Evolutionary conservation across 2,797 vertebrate species (phyloP).

Genomic region (Enteromius paludinosus): DNA sequence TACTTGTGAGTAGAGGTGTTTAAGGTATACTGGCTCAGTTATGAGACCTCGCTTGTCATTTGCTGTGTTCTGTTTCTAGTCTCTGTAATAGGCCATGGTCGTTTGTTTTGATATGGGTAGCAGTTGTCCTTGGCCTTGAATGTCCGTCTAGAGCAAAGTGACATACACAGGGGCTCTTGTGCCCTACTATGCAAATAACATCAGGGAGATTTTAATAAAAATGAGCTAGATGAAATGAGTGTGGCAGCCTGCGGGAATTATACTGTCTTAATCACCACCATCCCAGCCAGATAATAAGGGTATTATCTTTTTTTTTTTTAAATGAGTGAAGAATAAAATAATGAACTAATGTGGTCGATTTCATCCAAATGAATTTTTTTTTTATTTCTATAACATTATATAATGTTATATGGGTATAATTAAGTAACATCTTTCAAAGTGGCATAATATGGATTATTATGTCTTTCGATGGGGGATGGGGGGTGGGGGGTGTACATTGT

Average conservation of each 20-base stretch:
- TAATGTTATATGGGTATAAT: constrained; percentile 1
- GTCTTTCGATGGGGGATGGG: too few species aligned
- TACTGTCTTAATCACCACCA: constrained; percentile 72
- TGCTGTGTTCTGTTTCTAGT: constrained; percentile 13
- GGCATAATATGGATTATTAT: constrained; percentile 18
- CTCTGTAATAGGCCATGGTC: constrained; percentile 15
- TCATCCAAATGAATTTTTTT: constrained; percentile 69
- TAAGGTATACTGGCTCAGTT: not conserved
- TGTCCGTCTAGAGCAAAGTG: constrained; percentile 5
- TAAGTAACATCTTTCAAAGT: constrained; percentile 30
- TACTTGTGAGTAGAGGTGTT: not conserved
- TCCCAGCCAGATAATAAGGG: constrained; percentile 72
- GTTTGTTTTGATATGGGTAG: constrained; percentile 2
- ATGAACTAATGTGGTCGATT: constrained; percentile 77
- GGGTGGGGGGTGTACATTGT: too few species aligned
- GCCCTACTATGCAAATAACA: constrained; percentile 34
- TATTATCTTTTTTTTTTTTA: constrained; percentile 13
- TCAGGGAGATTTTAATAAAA: constrained; percentile 49
- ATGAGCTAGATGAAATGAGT: constrained; percentile 44
- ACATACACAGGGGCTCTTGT: constrained; percentile 9
- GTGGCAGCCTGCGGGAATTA: constrained; percentile 34
- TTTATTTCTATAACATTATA: constrained; percentile 67
- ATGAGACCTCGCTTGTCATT: not conserved
- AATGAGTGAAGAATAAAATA: constrained; percentile 71
- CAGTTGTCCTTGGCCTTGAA: constrained; percentile 25